Base-by-base conservation (phyloP, 2,888 invertebrate species). In the Nasonia oneida region DNA sequence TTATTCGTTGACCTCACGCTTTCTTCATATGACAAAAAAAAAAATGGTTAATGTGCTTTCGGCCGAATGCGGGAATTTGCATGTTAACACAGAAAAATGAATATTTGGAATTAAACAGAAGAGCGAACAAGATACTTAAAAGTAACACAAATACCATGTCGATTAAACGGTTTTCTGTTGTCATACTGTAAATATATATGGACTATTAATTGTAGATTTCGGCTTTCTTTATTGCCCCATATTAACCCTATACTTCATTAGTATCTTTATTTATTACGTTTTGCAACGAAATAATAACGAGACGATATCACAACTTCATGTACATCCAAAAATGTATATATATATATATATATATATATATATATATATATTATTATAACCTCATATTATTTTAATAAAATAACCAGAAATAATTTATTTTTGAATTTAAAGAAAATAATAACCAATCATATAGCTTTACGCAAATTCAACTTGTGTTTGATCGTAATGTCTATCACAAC, bases 101-200 rank as follows among this genome's bases (percentile, higher is more conserved):
- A 37, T 47, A 42, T 73, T 18, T 12, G 73, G 29, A 64, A 64
- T 12, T 14, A 39, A 70, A 39, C 15, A 70, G 15, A 39, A 73
- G 71, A 81, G 88, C 86, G 89, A 90, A 91, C 90, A 61, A 71
- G 83, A 78, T 23, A 77, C 15, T 70, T 18, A 33, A 78, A 50
- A 18, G 39, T 61, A 75, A 83, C 5, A 67, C 5, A 67, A 76
- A 86, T 73, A 84, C 77, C 76, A 84, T 84, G 84, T 86, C 86
- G 86, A 86, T 86, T 86, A 81, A 78, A 77, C 53, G 80, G 42
- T 90, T 90, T 89, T 90, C 90, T 90, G 91, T 92, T 92, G 90
- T 91, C 89, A 91, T 91, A 91, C 90, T 92, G 92, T 92, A 92
- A 92, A 92, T 92, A 92, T 90, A 92, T 92, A 90, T 92, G 88